Conservation (phyloP, 2,888 invertebrate genomes). For the Leucania comma region DNA sequence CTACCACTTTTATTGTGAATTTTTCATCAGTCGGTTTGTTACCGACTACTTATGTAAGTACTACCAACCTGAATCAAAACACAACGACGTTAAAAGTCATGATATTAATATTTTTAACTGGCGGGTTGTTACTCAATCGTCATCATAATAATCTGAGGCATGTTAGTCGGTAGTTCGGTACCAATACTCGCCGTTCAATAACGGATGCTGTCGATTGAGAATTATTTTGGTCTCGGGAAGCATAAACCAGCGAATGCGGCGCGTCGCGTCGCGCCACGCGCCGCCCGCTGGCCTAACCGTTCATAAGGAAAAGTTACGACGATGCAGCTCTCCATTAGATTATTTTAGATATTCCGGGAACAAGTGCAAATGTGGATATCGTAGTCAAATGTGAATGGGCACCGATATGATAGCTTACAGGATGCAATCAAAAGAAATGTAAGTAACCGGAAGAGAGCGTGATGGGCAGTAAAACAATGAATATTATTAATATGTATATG, state of each 20-base stretch:
- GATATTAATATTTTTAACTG: conserved; percentile 69
- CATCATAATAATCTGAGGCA: conserved; percentile 66
- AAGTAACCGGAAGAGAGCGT: too few relatives aligned
- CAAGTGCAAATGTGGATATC: too few relatives aligned
- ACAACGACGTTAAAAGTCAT: conserved; percentile 54
- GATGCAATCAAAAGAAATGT: too few relatives aligned
- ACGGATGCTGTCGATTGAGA: conserved; percentile 86
- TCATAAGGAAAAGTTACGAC: conserved; percentile 81
- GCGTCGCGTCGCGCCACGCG: conserved; percentile 57
- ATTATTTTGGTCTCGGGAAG: conserved; percentile 88
- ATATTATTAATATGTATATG: background rate
- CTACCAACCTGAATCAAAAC: conserved; percentile 63
- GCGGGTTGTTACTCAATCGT: conserved; percentile 53
- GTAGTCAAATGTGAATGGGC: conserved; percentile 32
- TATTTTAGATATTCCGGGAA: conserved; percentile 73
- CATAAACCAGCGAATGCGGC: conserved; percentile 78
- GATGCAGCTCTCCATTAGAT: conserved; percentile 67
- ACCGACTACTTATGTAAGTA: too few relatives aligned
- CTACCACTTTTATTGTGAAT: conserved; percentile 54
- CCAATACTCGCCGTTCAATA: conserved; percentile 76
- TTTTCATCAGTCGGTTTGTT: conserved; percentile 45
- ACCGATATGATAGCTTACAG: too few relatives aligned
- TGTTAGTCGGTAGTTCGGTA: conserved; percentile 59
- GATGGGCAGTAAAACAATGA: conserved; percentile 25
- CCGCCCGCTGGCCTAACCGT: conserved; percentile 72